These are phyloP conservation scores for Patella pellucida DNA, from an alignment of 2,888 invertebrate genomes.

Conservation along the genomic window DNA sequence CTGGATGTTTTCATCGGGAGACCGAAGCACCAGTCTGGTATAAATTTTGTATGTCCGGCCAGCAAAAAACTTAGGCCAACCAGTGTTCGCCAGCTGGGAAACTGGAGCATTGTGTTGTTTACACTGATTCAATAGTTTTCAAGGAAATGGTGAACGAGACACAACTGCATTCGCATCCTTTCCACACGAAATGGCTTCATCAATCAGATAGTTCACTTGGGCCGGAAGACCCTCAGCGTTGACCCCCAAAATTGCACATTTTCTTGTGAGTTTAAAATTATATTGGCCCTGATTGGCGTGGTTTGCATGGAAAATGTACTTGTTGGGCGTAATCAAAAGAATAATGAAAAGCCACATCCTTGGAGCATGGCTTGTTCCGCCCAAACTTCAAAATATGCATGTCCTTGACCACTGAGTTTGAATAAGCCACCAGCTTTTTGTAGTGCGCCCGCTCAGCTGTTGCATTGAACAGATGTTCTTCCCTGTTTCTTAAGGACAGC, in stretches of 20 bases:
- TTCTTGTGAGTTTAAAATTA: slow-evolving; percentile 45
- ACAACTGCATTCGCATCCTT: slow-evolving; percentile 31
- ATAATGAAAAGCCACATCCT: slow-evolving; percentile 30
- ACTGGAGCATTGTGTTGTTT: slow-evolving; percentile 24
- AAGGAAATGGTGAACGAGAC: slow-evolving; percentile 28
- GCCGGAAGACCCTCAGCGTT: slow-evolving; percentile 30
- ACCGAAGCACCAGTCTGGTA: slow-evolving; percentile 13
- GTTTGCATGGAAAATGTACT: slow-evolving; percentile 39
- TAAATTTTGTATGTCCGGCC: slow-evolving; percentile 35
- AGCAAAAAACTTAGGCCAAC: slow-evolving; percentile 26
- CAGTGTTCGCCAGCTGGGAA: slow-evolving; percentile 25
- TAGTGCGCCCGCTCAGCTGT: slow-evolving; percentile 19
- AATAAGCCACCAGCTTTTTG: not conserved
- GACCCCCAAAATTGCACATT: slow-evolving; percentile 46
- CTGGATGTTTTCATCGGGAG: slow-evolving; percentile 26
- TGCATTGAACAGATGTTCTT: not conserved
- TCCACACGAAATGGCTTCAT: slow-evolving; percentile 33
- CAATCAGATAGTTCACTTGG: slow-evolving; percentile 39
- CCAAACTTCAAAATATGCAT: too few relatives aligned
- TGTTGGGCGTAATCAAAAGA: slow-evolving; percentile 46
- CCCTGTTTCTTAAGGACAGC: too few relatives aligned
- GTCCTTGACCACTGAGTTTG: not conserved
- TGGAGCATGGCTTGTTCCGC: too few relatives aligned
- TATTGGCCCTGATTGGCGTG: slow-evolving; percentile 47
- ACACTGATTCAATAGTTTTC: slow-evolving; percentile 26